phyloP scores from a whole-genome alignment of 2,888 invertebrate genomes.

The Tachina grossa region DNA sequence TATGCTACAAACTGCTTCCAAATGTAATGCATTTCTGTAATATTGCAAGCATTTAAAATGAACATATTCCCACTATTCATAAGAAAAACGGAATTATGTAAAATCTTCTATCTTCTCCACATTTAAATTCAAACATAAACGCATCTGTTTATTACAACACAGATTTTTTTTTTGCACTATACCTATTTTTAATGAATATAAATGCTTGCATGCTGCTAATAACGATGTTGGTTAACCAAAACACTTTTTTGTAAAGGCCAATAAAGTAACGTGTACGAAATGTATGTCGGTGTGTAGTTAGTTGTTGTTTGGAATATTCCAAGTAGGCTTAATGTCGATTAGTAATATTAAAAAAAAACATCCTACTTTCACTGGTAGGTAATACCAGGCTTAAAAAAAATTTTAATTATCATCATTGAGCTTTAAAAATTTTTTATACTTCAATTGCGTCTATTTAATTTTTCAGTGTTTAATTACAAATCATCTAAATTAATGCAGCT shows the following conservation, averaged over 20 bases:
- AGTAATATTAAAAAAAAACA: neutral
- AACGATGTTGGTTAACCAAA: conserved; percentile 50
- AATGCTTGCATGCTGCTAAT: conserved; percentile 18
- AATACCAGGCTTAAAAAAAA: neutral
- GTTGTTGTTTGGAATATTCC: too few relatives aligned
- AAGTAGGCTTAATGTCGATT: neutral
- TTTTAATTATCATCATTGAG: neutral
- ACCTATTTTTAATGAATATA: neutral
- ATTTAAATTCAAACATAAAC: neutral
- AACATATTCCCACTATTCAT: too few relatives aligned
- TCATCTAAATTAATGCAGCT: conserved; percentile 66
- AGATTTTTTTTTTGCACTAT: neutral
- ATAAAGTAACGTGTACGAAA: neutral
- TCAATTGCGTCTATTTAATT: conserved; percentile 14
- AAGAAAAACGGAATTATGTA: too few relatives aligned
- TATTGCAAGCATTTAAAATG: neutral
- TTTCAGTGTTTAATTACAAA: conserved; percentile 53
- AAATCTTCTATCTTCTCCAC: neutral
- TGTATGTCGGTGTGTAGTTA: neutral
- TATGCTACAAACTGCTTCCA: neutral
- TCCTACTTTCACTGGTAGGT: neutral
- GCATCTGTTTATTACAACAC: neutral
- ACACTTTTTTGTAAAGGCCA: conserved; percentile 41
- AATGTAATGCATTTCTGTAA: neutral
- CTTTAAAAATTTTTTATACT: conserved; percentile 23